These are phyloP conservation scores for Philotrypesis tridentata DNA, from an alignment of 1,140 invertebrate species.

Conservation along the genomic window DNA sequence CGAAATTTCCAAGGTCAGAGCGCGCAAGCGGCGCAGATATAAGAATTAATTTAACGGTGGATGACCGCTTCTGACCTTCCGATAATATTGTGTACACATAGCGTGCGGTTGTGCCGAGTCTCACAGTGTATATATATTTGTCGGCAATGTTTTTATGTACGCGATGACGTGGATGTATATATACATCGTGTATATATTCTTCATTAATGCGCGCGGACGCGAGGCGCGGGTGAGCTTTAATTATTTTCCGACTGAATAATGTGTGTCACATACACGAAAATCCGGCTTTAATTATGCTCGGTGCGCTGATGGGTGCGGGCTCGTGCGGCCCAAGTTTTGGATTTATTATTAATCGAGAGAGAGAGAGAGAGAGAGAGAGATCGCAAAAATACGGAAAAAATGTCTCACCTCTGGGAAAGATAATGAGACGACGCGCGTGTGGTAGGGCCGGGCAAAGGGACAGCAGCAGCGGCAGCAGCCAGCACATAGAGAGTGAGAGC, in stretches of 20 bases:
- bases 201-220: too few relatives aligned
- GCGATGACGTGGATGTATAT: too few relatives aligned
- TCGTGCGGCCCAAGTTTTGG: too few relatives aligned
- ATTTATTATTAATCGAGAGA: too few relatives aligned
- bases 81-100: too few relatives aligned
- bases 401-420: conserved; percentile 11
- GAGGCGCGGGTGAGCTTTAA: too few relatives aligned
- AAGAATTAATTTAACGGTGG: neutral
- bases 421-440: conserved; percentile 20
- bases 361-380: neutral
- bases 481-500: neutral
- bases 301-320: neutral
- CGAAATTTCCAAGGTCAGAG: neutral
- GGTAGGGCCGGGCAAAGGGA: neutral
- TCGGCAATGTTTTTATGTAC: too few relatives aligned
- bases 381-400: too few relatives aligned
- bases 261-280: neutral
- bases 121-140: neutral
- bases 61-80: neutral
- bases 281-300: neutral
- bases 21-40: neutral
- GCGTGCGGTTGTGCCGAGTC: too few relatives aligned
- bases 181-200: neutral
- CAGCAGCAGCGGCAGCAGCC: neutral
- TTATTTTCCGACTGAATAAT: neutral